phyloP scores from a whole-genome alignment of 2,797 vertebrate species.

The Parauchenoglanis ngamensis region DNA sequence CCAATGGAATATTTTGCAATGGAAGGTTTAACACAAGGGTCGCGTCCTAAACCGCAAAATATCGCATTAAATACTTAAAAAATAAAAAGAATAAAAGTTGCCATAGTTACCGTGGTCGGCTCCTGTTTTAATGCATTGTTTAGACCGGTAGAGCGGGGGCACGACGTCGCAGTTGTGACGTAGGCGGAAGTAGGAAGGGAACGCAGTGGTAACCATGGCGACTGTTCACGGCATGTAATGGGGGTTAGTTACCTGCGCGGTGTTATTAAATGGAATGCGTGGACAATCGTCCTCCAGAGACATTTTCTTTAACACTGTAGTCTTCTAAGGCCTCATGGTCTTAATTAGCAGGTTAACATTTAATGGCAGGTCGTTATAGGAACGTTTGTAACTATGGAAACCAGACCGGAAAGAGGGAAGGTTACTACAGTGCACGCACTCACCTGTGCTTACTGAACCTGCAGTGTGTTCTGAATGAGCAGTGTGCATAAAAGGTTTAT shows the following conservation, averaged over 20 bases:
- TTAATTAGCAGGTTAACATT: neutral
- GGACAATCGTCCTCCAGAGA: neutral
- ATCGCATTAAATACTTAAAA: neutral
- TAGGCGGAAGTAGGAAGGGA: slow-evolving; percentile 5
- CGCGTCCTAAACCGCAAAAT: neutral
- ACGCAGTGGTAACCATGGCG: slow-evolving; percentile 11
- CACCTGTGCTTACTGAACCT: neutral
- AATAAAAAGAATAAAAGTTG: neutral
- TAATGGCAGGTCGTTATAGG: neutral
- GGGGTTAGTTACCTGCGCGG: neutral
- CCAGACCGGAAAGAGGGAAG: neutral
- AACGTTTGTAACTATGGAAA: neutral
- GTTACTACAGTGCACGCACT: neutral
- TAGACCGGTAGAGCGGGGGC: neutral
- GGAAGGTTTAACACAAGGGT: neutral
- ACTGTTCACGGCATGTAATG: neutral
- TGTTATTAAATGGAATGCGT: neutral
- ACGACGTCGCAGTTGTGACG: slow-evolving; percentile 9
- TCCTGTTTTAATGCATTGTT: neutral
- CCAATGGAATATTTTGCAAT: neutral
- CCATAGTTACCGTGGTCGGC: neutral
- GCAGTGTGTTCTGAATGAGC: neutral
- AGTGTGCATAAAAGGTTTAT: neutral
- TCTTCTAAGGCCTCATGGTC: neutral
- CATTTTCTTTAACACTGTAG: neutral